phyloP scores from a whole-genome alignment of 1,140 invertebrate species.

The Caenorhabditis briggsae region DNA sequence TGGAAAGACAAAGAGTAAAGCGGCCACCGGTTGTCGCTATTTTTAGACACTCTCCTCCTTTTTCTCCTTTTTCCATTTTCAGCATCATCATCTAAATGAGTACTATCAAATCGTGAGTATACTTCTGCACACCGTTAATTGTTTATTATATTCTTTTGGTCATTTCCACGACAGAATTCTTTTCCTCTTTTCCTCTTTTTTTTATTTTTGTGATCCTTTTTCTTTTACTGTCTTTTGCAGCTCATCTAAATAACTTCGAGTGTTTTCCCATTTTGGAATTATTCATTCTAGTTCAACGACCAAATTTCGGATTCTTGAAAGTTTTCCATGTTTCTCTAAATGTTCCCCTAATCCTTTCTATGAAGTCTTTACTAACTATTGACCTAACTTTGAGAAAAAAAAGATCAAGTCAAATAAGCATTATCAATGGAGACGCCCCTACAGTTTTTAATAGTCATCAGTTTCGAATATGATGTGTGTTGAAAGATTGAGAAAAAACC shows the following conservation, averaged over 20 bases:
- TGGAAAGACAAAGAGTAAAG: constrained; percentile 33
- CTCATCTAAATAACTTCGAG: neutral
- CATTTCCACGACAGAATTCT: neutral
- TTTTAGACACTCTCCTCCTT: constrained; percentile 44
- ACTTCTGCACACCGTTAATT: neutral
- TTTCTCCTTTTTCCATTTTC: constrained; percentile 25
- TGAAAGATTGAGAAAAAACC: neutral
- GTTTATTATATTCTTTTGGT: neutral
- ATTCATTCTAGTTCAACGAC: constrained; percentile 22
- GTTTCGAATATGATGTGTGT: constrained; percentile 36
- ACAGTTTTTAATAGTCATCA: constrained; percentile 27
- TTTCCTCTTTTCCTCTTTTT: neutral
- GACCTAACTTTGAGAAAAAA: constrained; percentile 19
- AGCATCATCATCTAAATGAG: constrained; percentile 45
- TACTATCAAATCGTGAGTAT: constrained; percentile 13
- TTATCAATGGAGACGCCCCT: neutral
- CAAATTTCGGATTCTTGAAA: constrained; percentile 5
- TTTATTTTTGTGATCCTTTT: neutral
- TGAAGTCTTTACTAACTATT: neutral
- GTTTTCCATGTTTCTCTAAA: constrained; percentile 1
- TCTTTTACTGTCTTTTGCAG: neutral
- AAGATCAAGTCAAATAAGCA: constrained; percentile 40
- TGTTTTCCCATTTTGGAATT: neutral
- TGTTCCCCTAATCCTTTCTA: neutral
- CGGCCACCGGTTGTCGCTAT: constrained; percentile 53